Percentiles rank a stretch among this genome's conserved stretches.
Evolutionary conservation across 2,797 vertebrate species (phyloP).

Genomic region (Melanotaenia maccullochi): DNA sequence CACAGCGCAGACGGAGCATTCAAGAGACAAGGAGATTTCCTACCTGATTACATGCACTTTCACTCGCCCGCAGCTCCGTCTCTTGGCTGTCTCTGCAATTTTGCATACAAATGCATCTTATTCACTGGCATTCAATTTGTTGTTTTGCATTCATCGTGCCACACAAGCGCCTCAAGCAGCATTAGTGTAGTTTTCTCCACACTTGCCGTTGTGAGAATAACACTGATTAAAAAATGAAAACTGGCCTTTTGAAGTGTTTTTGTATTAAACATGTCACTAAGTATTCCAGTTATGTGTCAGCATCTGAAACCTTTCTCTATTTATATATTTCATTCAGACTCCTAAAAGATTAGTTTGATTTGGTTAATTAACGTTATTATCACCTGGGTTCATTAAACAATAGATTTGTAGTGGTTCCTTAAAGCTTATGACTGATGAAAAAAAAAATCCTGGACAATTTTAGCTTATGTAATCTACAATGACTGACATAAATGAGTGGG

Average conservation of each 20-base stretch:
- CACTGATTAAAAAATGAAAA: constrained; percentile 42
- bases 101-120: constrained; percentile 74
- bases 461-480: constrained; percentile 43
- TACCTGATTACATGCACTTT: constrained; percentile 70
- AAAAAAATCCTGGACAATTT: constrained; percentile 39
- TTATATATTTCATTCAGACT: constrained; percentile 5
- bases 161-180: constrained; percentile 36
- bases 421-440: constrained; percentile 12
- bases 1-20: constrained; percentile 14
- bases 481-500: constrained; percentile 66
- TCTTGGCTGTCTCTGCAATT: constrained; percentile 56
- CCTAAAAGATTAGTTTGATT: constrained; percentile 30
- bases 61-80: constrained; percentile 60
- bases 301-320: constrained; percentile 25
- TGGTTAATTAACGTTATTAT: constrained; percentile 34
- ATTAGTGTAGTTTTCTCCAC: constrained; percentile 7
- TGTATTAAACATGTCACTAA: constrained; percentile 27
- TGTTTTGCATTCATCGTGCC: constrained; percentile 44
- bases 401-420: constrained; percentile 28
- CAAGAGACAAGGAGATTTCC: constrained; percentile 54
- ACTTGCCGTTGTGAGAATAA: constrained; percentile 25
- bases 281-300: constrained; percentile 32
- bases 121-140: constrained; percentile 60
- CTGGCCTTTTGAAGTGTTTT: constrained; percentile 38
- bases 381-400: constrained; percentile 40